phyloP scores from a whole-genome alignment of 1,140 invertebrate genomes.

The Dolichoris vasculosae region DNA sequence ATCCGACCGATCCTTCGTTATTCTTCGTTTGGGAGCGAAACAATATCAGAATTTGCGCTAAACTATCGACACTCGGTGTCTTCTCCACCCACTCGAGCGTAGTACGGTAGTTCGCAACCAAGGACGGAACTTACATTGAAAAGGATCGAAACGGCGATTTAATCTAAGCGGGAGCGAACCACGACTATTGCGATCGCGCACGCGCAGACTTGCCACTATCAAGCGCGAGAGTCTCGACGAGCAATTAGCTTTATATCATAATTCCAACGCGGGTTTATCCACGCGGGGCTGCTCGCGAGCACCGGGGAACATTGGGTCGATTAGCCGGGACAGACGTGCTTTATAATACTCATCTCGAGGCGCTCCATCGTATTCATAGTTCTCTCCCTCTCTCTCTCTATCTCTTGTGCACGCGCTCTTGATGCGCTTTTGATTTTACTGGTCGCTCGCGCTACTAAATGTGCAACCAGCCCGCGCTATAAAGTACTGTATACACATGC shows the following conservation, averaged over 20 bases:
- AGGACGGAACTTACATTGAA: constrained; percentile 21
- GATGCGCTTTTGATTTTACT: constrained; percentile 31
- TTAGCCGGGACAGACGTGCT: constrained; percentile 24
- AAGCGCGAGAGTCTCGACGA: neutral
- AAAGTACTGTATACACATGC: constrained; percentile 22
- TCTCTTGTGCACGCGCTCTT: neutral
- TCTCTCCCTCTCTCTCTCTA: neutral
- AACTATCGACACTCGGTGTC: neutral
- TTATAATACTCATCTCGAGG: constrained; percentile 20
- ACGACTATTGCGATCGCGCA: neutral
- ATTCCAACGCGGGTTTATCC: constrained; percentile 24
- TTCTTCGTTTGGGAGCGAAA: too few relatives aligned
- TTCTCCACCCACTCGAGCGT: neutral
- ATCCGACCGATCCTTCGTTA: too few relatives aligned
- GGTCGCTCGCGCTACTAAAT: constrained; percentile 2
- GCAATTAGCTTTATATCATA: constrained; percentile 46
- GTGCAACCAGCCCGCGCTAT: neutral
- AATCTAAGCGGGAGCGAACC: neutral
- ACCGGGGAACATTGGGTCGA: constrained; percentile 27
- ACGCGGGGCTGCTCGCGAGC: neutral
- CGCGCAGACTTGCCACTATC: neutral
- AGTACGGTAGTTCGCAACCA: neutral
- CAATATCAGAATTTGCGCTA: too few relatives aligned
- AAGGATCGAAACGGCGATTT: constrained; percentile 7
- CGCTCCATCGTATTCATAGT: neutral